A percentile compares a stretch with the other conserved stretches of the same genome.
These are phyloP conservation scores for Plagodis pulveraria DNA, from an alignment of 2,888 invertebrate genomes.

Conservation along the genomic window DNA sequence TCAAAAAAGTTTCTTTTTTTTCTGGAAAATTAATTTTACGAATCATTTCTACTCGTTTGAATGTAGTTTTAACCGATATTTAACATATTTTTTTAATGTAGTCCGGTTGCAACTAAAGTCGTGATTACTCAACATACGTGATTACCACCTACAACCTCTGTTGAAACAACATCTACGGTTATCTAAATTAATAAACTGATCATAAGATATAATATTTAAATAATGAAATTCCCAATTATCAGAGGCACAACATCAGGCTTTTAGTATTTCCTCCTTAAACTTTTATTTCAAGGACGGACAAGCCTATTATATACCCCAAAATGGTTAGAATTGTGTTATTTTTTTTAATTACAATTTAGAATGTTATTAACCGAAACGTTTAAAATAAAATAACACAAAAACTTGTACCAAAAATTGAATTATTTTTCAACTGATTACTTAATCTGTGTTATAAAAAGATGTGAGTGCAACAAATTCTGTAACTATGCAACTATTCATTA, in stretches of 20 bases:
- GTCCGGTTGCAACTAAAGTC: too few relatives aligned
- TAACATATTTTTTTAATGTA: too few relatives aligned
- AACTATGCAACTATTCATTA: conserved; percentile 9
- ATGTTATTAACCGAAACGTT: neutral
- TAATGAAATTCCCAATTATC: conserved; percentile 64
- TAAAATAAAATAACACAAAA: neutral
- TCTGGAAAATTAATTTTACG: too few relatives aligned
- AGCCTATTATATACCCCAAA: conserved; percentile 48
- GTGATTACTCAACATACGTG: too few relatives aligned
- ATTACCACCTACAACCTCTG: too few relatives aligned
- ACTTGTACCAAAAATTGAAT: too few relatives aligned
- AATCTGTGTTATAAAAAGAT: neutral
- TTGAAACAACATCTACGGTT: too few relatives aligned
- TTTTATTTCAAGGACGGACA: conserved; percentile 68
- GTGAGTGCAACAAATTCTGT: conserved; percentile 3
- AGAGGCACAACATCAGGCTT: conserved; percentile 80
- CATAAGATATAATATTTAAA: conserved; percentile 2
- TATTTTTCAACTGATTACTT: neutral
- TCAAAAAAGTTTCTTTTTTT: too few relatives aligned
- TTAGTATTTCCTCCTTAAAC: conserved; percentile 43
- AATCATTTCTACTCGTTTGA: too few relatives aligned
- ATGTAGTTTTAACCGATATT: too few relatives aligned
- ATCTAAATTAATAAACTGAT: too few relatives aligned
- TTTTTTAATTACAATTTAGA: neutral
- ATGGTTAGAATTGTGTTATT: neutral